A percentile compares a stretch with the other conserved stretches of the same genome.
These are phyloP conservation scores for Camelus bactrianus DNA, from an alignment of 2,113 vertebrate species.

Conservation along the genomic window DNA sequence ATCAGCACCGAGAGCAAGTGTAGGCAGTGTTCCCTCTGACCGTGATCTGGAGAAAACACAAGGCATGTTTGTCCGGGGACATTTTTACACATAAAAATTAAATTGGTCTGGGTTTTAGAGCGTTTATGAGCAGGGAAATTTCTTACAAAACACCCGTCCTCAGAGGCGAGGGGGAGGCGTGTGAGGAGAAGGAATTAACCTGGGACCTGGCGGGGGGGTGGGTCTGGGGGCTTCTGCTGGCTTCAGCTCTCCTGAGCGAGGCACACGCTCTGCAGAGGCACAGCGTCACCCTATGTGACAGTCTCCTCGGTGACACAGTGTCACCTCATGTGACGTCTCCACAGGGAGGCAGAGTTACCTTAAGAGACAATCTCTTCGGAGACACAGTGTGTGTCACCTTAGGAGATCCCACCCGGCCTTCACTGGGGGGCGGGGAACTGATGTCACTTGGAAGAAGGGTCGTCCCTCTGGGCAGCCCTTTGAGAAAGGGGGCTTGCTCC, in stretches of 20 bases:
- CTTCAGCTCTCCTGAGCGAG: neutral
- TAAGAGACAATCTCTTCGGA: too few relatives aligned
- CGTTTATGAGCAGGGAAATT: neutral
- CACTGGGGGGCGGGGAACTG: too few relatives aligned
- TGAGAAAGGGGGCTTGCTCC: neutral
- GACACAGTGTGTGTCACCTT: too few relatives aligned
- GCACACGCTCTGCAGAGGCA: too few relatives aligned
- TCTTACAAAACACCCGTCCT: neutral
- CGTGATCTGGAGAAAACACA: fast-evolving
- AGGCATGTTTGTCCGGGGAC: fast-evolving
- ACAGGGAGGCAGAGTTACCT: too few relatives aligned
- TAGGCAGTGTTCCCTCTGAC: fast-evolving
- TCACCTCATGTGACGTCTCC: too few relatives aligned
- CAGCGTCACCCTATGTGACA: too few relatives aligned
- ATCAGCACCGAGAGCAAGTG: fast-evolving
- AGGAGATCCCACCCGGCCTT: neutral
- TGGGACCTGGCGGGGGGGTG: fast-evolving
- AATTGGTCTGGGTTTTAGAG: neutral
- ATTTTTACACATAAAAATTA: neutral
- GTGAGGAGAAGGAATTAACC: fast-evolving
- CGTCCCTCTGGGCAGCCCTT: fast-evolving
- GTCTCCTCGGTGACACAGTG: too few relatives aligned
- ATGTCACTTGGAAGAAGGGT: neutral
- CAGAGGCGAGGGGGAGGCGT: neutral
- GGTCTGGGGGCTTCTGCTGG: neutral